A percentile compares a stretch with the other conserved stretches of the same genome.
Conservation (phyloP, 2,888 invertebrate genomes). For the Athripsodes cinereus region DNA sequence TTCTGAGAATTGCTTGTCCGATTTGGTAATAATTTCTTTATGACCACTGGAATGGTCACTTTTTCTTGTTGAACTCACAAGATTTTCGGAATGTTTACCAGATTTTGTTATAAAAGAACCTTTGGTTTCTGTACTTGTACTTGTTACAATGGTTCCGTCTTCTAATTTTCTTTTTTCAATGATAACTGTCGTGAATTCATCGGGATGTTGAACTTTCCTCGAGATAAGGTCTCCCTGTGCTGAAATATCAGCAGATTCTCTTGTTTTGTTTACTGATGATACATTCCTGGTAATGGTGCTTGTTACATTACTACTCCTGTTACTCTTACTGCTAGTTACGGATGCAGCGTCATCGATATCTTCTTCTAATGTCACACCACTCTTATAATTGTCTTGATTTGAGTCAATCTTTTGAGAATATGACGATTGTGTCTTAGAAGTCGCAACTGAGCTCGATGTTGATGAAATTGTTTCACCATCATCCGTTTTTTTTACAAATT, state of each 20-base stretch:
- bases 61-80: background rate
- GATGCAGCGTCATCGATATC: background rate
- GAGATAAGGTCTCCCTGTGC: conserved; percentile 50
- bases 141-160: conserved; percentile 63
- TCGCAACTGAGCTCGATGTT: conserved; percentile 36
- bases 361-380: background rate
- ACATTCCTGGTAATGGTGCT: background rate
- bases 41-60: background rate
- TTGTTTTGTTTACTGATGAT: conserved; percentile 5
- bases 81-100: conserved; percentile 13
- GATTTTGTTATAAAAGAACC: conserved; percentile 27
- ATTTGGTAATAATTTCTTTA: background rate
- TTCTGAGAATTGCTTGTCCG: conserved; percentile 5
- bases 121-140: conserved; percentile 58
- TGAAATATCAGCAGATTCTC: conserved; percentile 9
- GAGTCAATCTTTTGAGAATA: conserved; percentile 15
- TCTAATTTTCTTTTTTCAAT: conserved; percentile 61
- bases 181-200: conserved; percentile 60
- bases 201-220: conserved; percentile 55
- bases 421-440: conserved; percentile 27
- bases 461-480: conserved; percentile 41
- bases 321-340: background rate
- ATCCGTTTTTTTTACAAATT: conserved; percentile 40
- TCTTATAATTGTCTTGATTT: conserved; percentile 14
- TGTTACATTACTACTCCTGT: background rate